Evolutionary conservation across 1,140 invertebrate genomes (phyloP), one percentile per base, ranked within the genome.

Genomic region (Araneus ventricosus): DNA sequence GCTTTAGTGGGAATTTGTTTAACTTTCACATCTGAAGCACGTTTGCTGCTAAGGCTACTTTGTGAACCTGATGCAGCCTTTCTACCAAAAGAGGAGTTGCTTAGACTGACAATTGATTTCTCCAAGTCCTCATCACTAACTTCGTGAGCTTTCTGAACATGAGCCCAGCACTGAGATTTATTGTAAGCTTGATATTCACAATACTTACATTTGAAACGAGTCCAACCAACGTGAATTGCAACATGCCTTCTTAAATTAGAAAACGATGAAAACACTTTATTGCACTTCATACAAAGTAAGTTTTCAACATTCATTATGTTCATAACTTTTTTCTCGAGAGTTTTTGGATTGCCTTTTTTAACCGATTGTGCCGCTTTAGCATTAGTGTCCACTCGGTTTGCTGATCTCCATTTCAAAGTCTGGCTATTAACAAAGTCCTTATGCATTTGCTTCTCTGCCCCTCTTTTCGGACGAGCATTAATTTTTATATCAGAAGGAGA

Each of bases 171-270:
- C 63, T 95, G 95, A 1, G 95, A 95, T 88, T 95, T 94, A 86
- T 95, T 95, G 88, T 95, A 96, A 70, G 95, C 94, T 52, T 94
- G 95, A 93, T 95, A 96, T 10, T 94, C 88, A 94, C 95, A 96
- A 27, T 95, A 85, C 41, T 95, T 95, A 91, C 95, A 96, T 88
- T 95, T 95, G 92, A 95, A 96, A 10, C 95, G 94, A n/a, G 94
- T 95, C 95, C 95, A 95, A 10, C 95, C 95, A 61, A 96, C 94
- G 93, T 96, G 95, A 24, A 95, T 94, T 14, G 95, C 95, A 37
- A 95, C 95, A 94, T 96, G 95, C 22, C 95, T 94, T 8, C 95
- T 94, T n/a, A 96, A 93, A 94, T 95, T 95, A 17, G 95, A 95
- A 52, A 95, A 94, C n/a, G 94, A 94, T 17, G 94, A 94, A 93